Conservation (phyloP, 2,113 vertebrate species). For the Ailuropoda melanoleuca region DNA sequence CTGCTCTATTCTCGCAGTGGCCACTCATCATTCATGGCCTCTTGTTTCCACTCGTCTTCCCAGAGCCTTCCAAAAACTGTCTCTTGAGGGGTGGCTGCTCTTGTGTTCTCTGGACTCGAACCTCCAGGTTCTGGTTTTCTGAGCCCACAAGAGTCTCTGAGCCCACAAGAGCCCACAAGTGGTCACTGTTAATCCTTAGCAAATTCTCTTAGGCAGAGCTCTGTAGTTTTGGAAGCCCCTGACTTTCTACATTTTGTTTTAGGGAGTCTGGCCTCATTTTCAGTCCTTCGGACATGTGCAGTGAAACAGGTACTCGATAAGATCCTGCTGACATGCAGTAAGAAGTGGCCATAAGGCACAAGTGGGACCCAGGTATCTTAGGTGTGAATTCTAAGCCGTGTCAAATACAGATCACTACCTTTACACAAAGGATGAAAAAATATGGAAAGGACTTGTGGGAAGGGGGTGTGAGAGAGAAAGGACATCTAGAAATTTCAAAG, state of each 20-base stretch:
- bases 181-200: not conserved
- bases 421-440: not conserved
- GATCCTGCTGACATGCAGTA: fast-evolving
- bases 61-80: not conserved
- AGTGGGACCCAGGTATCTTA: not conserved
- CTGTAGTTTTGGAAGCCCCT: not conserved
- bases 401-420: not conserved
- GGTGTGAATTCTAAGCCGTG: not conserved
- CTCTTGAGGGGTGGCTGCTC: not conserved
- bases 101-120: not conserved
- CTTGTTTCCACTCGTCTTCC: not conserved
- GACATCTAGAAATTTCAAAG: not conserved
- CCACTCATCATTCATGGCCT: not conserved
- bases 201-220: not conserved
- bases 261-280: not conserved
- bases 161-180: not conserved
- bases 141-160: not conserved
- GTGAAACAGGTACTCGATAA: not conserved
- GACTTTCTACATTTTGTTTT: not conserved
- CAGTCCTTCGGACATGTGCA: not conserved
- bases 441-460: not conserved
- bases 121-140: not conserved
- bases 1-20: not conserved
- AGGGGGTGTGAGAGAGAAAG: not conserved
- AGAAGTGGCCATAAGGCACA: not conserved